Base-by-base conservation (phyloP, 35 echinoderm and acorn worm species). In the Apostichopus parvimensis region DNA sequence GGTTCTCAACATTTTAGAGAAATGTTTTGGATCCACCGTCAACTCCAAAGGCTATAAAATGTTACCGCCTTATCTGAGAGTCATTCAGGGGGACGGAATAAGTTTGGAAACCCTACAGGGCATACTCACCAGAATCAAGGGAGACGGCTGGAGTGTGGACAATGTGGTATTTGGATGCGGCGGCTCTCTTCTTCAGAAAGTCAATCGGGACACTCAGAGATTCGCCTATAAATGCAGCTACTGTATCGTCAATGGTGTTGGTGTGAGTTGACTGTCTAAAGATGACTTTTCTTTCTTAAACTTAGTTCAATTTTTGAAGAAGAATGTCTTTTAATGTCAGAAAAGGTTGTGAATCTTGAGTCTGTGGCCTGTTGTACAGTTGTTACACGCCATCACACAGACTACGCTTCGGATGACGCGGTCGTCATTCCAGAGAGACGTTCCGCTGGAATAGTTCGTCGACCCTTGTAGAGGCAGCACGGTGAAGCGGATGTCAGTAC, bases 191-290 rank as follows among this genome's bases (percentile, higher is more conserved):
- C 92, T 98, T 45, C 97, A 98, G 85, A 98, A 91, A 58, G 17
- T 95, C 26, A 87, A 98, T 77, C 80, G 97, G 59, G 97, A 98
- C 77, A 98, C 97, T 0, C 94, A 96, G 91, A 94, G 96, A 57
- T 96, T 95, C 91, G 97, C 97, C 20, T 98, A 82, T 70, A 98
- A 98, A 68, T 98, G 97, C 82, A 98, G 97, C 81, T 98, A 93
- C 70, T 95, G 95, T 87, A 79, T 93, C 9, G 79, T 98, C 17
- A 88, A 96, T 54, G 97, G 94, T 21, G 87, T 93, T 87, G 86
- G 83, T 90, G 96, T 98, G 82, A 91, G 93, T 76, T 1, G 52
- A 68, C 15, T 75, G 14, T 78, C 8, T 78, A 45, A 45, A 45
- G 34, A 45, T 45, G 2, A 12, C 20, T 78, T 78, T 24, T 78